phyloP scores from a whole-genome alignment of 2,888 invertebrate species.

The Rutpela maculata region DNA sequence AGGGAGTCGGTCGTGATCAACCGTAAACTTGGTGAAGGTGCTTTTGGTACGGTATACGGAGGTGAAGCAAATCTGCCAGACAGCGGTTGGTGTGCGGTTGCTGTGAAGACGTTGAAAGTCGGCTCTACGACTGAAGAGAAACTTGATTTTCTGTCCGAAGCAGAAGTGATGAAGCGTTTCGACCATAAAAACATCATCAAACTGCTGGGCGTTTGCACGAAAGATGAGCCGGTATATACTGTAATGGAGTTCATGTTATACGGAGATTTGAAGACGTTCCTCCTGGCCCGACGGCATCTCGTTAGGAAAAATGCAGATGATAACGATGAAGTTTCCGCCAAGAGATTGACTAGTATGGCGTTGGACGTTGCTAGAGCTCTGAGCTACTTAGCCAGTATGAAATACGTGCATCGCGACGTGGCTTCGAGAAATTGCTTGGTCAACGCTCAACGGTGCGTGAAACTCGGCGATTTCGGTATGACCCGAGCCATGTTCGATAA shows the following conservation, averaged over 20 bases:
- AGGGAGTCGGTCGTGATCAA: conserved; percentile 90
- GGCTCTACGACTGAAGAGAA: conserved; percentile 91
- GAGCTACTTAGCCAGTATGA: conserved; percentile 87
- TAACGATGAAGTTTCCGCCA: conserved; percentile 86
- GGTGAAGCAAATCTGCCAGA: conserved; percentile 87
- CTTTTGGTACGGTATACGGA: conserved; percentile 94
- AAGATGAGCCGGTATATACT: conserved; percentile 90
- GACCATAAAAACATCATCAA: conserved; percentile 90
- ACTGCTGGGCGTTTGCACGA: conserved; percentile 90
- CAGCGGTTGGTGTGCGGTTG: conserved; percentile 88
- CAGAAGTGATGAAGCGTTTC: conserved; percentile 95
- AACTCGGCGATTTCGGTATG: conserved; percentile 97
- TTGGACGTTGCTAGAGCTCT: conserved; percentile 90
- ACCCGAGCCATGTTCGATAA: conserved; percentile 90
- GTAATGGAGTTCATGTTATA: conserved; percentile 97
- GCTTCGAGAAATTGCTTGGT: conserved; percentile 84
- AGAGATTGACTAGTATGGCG: conserved; percentile 90
- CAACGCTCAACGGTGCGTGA: conserved; percentile 80
- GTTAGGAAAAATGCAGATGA: conserved; percentile 80
- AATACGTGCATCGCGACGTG: conserved; percentile 93
- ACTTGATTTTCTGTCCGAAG: conserved; percentile 93
- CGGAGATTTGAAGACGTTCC: conserved; percentile 92
- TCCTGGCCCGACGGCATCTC: conserved; percentile 89
- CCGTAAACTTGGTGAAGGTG: conserved; percentile 90
- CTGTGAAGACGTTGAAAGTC: conserved; percentile 91